Conservation (phyloP, 2,797 vertebrate genomes). For the Heliangelus exortis region DNA sequence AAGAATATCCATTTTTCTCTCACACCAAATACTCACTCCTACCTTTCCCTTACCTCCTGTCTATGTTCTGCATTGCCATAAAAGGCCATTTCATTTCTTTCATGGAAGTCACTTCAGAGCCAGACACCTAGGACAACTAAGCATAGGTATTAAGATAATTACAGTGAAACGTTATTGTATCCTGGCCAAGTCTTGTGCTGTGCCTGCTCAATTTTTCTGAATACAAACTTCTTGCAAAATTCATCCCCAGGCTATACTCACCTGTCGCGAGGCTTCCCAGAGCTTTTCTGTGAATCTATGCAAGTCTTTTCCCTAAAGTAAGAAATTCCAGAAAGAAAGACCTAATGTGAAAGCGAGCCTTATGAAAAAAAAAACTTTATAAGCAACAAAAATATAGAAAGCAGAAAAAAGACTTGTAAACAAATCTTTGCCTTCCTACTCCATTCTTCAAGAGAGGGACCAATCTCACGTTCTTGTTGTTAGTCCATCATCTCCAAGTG, state of each 20-base stretch:
- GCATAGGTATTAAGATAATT: constrained; percentile 36
- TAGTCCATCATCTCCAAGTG: background rate
- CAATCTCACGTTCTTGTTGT: background rate
- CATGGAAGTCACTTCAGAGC: constrained; percentile 17
- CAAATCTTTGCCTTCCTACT: background rate
- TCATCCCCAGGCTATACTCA: background rate
- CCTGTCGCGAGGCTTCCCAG: background rate
- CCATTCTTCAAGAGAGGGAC: background rate
- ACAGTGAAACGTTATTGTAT: constrained; percentile 25
- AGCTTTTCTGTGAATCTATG: background rate
- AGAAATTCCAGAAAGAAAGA: background rate
- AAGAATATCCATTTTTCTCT: background rate
- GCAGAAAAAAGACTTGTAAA: background rate
- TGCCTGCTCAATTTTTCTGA: background rate
- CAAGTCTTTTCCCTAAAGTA: background rate
- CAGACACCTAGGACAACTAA: background rate
- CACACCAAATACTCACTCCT: background rate
- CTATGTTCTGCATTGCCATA: constrained; percentile 8
- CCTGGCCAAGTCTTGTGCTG: background rate
- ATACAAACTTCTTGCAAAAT: constrained; percentile 21
- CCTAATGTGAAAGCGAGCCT: background rate
- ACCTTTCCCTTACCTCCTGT: constrained; percentile 5
- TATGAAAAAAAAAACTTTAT: background rate
- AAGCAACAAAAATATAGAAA: background rate
- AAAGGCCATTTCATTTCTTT: constrained; percentile 14